These are phyloP conservation scores for Drosophila kanekoi DNA, from an alignment of 2,888 invertebrate species.

Conservation along the genomic window DNA sequence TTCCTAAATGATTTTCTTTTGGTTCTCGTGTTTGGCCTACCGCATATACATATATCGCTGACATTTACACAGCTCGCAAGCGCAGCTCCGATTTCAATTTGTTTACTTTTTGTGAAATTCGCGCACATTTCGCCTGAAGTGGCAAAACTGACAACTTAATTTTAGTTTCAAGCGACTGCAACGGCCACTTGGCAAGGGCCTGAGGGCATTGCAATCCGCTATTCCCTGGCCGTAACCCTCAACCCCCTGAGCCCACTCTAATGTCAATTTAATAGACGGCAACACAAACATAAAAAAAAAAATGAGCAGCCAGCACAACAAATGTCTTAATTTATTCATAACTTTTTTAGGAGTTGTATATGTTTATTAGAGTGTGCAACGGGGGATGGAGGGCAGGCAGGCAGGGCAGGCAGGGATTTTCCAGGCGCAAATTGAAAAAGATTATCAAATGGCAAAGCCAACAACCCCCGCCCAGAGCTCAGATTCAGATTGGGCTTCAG, in stretches of 20 bases:
- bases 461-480: conserved; percentile 42
- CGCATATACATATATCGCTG: conserved; percentile 22
- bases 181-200: conserved; percentile 24
- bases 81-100: conserved; percentile 45
- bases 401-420: not conserved
- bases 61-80: conserved; percentile 1
- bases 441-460: conserved; percentile 32
- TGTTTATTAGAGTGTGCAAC: conserved; percentile 69
- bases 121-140: conserved; percentile 35
- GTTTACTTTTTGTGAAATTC: conserved; percentile 6
- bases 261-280: conserved; percentile 82
- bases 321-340: conserved; percentile 84
- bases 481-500: conserved; percentile 1
- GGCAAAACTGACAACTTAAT: conserved; percentile 25
- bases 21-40: conserved; percentile 33
- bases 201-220: not conserved
- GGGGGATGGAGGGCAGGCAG: conserved; percentile 3
- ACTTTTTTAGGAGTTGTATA: conserved; percentile 57
- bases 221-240: not conserved
- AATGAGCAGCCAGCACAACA: conserved; percentile 72
- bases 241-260: conserved; percentile 54
- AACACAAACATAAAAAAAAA: conserved; percentile 45
- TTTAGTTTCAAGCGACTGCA: conserved; percentile 10
- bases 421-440: conserved; percentile 52
- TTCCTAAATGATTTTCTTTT: not conserved